These are phyloP conservation scores for Patella caerulea DNA, from an alignment of 2,888 invertebrate species.

Conservation along the genomic window DNA sequence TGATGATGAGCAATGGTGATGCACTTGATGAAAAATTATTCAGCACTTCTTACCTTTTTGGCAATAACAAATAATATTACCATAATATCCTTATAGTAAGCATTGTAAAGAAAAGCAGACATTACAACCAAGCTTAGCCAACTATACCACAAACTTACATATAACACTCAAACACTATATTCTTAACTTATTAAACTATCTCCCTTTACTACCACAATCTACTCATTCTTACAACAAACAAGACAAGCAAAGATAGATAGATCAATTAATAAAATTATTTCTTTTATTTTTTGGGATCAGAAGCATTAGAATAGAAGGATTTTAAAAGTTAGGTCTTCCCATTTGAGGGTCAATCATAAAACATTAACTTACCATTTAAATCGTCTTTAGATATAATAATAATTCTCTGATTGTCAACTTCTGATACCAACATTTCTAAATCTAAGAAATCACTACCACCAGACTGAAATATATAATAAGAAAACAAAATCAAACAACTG, in stretches of 20 bases:
- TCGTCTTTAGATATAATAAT: constrained; percentile 72
- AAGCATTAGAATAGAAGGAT: too few relatives aligned
- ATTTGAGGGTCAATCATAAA: too few relatives aligned
- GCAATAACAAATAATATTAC: neutral
- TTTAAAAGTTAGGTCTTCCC: too few relatives aligned
- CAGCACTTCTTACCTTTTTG: neutral
- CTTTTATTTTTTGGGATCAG: too few relatives aligned
- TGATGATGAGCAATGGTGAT: too few relatives aligned
- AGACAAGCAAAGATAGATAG: neutral
- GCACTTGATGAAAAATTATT: too few relatives aligned
- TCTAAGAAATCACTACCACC: constrained; percentile 73
- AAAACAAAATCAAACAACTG: neutral
- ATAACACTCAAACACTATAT: too few relatives aligned
- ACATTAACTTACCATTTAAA: constrained; percentile 1
- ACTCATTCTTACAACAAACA: neutral
- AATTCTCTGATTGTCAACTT: constrained; percentile 76
- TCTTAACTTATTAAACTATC: too few relatives aligned
- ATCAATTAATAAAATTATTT: too few relatives aligned
- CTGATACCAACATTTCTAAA: constrained; percentile 71
- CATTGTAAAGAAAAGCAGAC: neutral
- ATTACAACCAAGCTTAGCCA: neutral
- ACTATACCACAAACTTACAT: too few relatives aligned
- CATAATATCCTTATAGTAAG: neutral
- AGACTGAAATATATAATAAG: constrained; percentile 67
- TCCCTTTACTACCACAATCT: neutral